Evolutionary conservation across 1,140 invertebrate genomes (phyloP), one percentile per base, ranked within the genome.

Genomic region (Glomeris maerens): DNA sequence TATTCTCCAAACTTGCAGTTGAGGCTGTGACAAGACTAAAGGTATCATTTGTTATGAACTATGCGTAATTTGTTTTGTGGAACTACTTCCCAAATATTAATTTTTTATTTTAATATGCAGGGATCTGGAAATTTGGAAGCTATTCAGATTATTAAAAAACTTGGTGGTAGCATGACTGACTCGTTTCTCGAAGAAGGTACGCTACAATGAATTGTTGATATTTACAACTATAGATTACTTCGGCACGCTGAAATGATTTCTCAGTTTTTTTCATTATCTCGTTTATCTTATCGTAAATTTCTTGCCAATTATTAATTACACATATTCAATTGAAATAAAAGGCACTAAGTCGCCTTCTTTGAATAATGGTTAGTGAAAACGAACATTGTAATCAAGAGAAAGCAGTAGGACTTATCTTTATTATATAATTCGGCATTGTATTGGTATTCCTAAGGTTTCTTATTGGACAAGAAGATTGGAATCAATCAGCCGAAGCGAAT

Each of bases 131-230:
- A 95, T 70, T 70, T 98, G 3, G 82, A 88, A 60, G 89, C 94
- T 17, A 98, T 99, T 66, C 95, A 98, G 68, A 83, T 98, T 17
- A 95, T 98, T 40, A 98, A 98, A 64, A 96, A 94, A 60, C 78
- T 83, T 40, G 95, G 96, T 52, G 92, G 85, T 52, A 80, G 83
- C 29, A 68, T 99, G 20, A 78, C 79, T 52, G 93, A 99, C 64
- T 98, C 94, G 13, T 98, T 96, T 68, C 72, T 99, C 10, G 96
- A 98, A 73, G 87, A 97, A 71, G 96, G 77, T 76, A 64, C 48
- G 58, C 47, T n/a, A 17, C 10, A 10, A 36, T 13, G 10, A 17
- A 36, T 36, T 13, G 10, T 36, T 36, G 31, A 36, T n/a, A n/a
- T n/a, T n/a, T n/a, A n/a, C n/a, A n/a, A n/a, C n/a, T n/a, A n/a